Conservation (phyloP, 1,140 invertebrate species). For the Apis cerana region DNA sequence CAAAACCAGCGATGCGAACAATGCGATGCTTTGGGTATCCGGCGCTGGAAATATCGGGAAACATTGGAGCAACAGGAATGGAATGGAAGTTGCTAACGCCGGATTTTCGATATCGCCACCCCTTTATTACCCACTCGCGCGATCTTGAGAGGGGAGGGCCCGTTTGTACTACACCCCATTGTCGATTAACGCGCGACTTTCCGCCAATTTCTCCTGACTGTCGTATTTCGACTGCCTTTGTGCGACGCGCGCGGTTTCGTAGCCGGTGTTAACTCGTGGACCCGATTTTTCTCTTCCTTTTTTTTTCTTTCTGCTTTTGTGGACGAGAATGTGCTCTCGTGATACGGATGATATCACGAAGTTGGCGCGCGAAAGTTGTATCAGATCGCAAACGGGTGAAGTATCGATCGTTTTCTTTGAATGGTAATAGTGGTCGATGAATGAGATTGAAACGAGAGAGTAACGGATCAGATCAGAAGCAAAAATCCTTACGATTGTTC, state of each 20-base stretch:
- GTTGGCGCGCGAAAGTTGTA: no score
- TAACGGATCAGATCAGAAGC: no score
- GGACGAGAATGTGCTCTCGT: no score
- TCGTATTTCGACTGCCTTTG: not conserved
- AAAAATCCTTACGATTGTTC: no score
- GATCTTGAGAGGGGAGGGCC: not conserved
- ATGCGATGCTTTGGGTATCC: slow-evolving; percentile 40
- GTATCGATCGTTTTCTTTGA: no score
- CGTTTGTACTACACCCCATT: not conserved
- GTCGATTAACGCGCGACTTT: slow-evolving; percentile 3
- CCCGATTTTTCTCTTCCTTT: no score
- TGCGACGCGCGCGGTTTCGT: not conserved
- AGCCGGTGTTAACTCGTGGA: no score
- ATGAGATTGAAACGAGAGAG: no score
- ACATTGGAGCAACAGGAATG: slow-evolving; percentile 18
- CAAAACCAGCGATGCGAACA: slow-evolving; percentile 19
- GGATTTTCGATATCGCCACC: slow-evolving; percentile 61
- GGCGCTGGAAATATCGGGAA: slow-evolving; percentile 34
- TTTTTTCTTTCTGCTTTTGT: no score
- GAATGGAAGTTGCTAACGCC: slow-evolving; percentile 22
- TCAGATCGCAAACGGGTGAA: no score
- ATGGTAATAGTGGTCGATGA: no score
- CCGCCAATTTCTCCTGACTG: not conserved
- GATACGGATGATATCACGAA: no score
- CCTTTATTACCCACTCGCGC: slow-evolving; percentile 60